Base-by-base conservation (phyloP, 2,113 vertebrate genomes). In the Perognathus longimembris region DNA sequence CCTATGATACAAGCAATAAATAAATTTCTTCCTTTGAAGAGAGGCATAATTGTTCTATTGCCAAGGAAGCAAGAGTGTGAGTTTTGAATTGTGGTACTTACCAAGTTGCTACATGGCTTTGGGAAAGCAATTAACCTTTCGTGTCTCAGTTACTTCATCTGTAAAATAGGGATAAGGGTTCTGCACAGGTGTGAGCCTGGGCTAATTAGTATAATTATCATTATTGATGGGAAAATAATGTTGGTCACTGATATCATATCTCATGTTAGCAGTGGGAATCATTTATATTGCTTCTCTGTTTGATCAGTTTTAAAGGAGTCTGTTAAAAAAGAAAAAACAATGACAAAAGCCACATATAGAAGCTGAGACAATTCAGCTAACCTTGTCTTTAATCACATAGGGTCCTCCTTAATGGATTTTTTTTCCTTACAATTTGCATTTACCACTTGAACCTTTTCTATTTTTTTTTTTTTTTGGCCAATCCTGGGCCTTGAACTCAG, bases 111-210 rank as follows among this genome's bases (percentile, higher is more conserved):
- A 14, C n/a, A 73, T 84, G 89, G 91, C 93, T 96, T 85, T 61
- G 89, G 91, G 89, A 85, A 66, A 95, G 92, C 94, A 96, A 94
- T 96, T 95, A 95, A 95, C 95, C 93, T 96, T 91, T 89, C 17
- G 59, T 89, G 91, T 96, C 96, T 97, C 95, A 94, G 94, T 96
- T 88, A 95, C 85, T 94, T 96, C 94, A 86, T 96, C 97, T 97
- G 93, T 95, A 96, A 96, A 96, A 96, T 94, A 96, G 95, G 97
- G 71, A 96, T 71, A 93, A 85, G 74, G 78, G 54, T 89, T 95
- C 64, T 79, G 79, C 95, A 95, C 88, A 96, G 95, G 94, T 97
- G 93, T 77, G 71, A 88, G 85, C 88, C 81, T 86, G 71, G 74
- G 77, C 78, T 96, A 95, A 97, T 95, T 93, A 95, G 77, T 92